A percentile compares a stretch with the other conserved stretches of the same genome.
Conservation (phyloP, 2,888 invertebrate genomes). For the Cheilosia soror region DNA sequence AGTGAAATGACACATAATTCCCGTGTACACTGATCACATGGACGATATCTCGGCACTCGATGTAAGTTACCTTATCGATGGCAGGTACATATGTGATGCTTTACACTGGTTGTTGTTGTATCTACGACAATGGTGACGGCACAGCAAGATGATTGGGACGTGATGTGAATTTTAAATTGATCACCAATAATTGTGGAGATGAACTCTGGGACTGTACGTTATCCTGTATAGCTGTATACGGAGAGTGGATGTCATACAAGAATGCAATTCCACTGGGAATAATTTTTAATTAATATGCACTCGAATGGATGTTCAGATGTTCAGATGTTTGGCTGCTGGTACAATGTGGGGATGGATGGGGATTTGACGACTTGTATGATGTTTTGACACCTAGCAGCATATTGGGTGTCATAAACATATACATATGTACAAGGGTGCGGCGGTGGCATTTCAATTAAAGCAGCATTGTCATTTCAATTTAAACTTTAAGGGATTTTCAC, state of each 20-base stretch:
- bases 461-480: no score
- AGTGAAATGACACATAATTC: slow-evolving; percentile 70
- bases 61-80: slow-evolving; percentile 61
- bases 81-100: slow-evolving; percentile 65
- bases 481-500: no score
- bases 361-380: slow-evolving; percentile 47
- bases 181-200: slow-evolving; percentile 41
- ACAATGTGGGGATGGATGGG: background rate
- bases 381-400: slow-evolving; percentile 60
- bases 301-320: slow-evolving; percentile 35
- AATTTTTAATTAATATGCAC: slow-evolving; percentile 74
- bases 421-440: no score
- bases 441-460: background rate
- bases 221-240: slow-evolving; percentile 1
- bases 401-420: background rate
- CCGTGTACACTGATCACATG: slow-evolving; percentile 53
- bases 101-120: background rate
- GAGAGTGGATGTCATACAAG: background rate
- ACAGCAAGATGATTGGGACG: slow-evolving; percentile 47
- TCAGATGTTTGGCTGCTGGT: background rate
- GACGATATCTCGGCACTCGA: slow-evolving; percentile 39
- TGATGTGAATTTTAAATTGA: slow-evolving; percentile 73
- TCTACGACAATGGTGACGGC: background rate
- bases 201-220: slow-evolving; percentile 20
- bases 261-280: slow-evolving; percentile 46